Evolutionary conservation across 2,113 vertebrate species (phyloP), one percentile per base, ranked within the genome.

Genomic region (Phycodurus eques): DNA sequence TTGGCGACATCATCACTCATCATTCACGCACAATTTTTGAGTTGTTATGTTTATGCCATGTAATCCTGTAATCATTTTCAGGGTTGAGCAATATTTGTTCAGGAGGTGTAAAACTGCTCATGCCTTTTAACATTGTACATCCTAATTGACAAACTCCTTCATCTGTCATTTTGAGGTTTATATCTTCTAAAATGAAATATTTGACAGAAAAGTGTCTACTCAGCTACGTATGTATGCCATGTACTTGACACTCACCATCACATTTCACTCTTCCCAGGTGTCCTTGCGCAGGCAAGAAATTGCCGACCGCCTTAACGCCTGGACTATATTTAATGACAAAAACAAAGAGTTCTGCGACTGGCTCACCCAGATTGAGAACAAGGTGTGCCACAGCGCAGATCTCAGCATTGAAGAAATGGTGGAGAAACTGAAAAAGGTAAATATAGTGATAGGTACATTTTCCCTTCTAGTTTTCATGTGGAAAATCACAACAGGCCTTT

Each of bases 391-490:
- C 88, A 92, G 90, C 0, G 91, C 91, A 0, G 96, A 96, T 46
- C 90, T 95, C 63, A 94, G 95, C 81, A 94, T 98, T 70, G 95
- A 98, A 80, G 96, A 96, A 73, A 97, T 95, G 96, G 94, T 98
- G 80, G 94, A 97, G 62, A 98, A 96, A 81, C 83, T 99, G 57
- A 95, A 98, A 86, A 98, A 98, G 95, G 97, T 98, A 73, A 86
- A 71, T n/a, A 1, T 10, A 3, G 2, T 39, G 62, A 56, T 31
- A 0, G 61, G 39, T 9, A 35, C 43, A 31, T 13, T 19, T 72
- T 20, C 4, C 5, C 31, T 49, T 4, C 12, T 49, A 8, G 12
- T 49, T 60, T 22, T 22, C 22, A 9, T 9, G 54, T 57, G 0
- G 17, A 22, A 13, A n/a, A 47, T 42, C 15, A 53, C 27, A 43